These are phyloP conservation scores for Chelonia mydas DNA, from an alignment of 2,797 vertebrate species.

Conservation along the genomic window DNA sequence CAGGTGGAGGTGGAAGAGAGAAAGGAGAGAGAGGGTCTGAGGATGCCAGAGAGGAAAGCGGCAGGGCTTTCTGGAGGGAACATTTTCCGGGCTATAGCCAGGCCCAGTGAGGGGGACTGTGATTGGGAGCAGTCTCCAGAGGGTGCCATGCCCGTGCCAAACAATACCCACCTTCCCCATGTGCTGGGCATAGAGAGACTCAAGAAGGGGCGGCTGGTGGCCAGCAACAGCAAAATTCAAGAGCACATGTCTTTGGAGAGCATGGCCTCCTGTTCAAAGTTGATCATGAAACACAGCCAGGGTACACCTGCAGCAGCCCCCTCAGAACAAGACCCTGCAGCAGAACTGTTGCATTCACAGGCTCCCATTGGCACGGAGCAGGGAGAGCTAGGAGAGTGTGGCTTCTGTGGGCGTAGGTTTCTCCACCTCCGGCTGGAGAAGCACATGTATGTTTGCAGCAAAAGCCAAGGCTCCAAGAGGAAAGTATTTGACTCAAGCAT, in stretches of 20 bases:
- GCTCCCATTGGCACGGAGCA: not conserved
- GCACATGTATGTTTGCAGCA: constrained; percentile 85
- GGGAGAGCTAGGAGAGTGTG: constrained; percentile 77
- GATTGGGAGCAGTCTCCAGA: constrained; percentile 12
- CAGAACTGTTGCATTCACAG: not conserved
- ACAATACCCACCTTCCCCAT: not conserved
- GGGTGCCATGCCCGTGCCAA: not conserved
- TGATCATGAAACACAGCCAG: not conserved
- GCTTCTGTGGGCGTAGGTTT: constrained; percentile 85
- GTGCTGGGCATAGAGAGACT: constrained; percentile 52
- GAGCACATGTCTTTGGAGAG: not conserved
- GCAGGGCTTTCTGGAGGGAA: not conserved
- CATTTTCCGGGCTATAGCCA: not conserved
- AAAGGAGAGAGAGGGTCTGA: constrained; percentile 35
- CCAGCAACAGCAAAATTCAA: constrained; percentile 65
- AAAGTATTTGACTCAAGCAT: constrained; percentile 85
- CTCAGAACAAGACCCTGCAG: not conserved
- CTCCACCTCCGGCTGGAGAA: constrained; percentile 81
- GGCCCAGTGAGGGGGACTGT: not conserved
- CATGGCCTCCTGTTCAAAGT: constrained; percentile 18
- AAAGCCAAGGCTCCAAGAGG: constrained; percentile 77
- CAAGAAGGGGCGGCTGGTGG: constrained; percentile 60
- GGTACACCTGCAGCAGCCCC: not conserved
- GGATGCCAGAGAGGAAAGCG: constrained; percentile 14
- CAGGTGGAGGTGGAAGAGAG: constrained; percentile 48